Evolutionary conservation across 2,797 vertebrate species (phyloP).

Genomic region (Picus viridis): DNA sequence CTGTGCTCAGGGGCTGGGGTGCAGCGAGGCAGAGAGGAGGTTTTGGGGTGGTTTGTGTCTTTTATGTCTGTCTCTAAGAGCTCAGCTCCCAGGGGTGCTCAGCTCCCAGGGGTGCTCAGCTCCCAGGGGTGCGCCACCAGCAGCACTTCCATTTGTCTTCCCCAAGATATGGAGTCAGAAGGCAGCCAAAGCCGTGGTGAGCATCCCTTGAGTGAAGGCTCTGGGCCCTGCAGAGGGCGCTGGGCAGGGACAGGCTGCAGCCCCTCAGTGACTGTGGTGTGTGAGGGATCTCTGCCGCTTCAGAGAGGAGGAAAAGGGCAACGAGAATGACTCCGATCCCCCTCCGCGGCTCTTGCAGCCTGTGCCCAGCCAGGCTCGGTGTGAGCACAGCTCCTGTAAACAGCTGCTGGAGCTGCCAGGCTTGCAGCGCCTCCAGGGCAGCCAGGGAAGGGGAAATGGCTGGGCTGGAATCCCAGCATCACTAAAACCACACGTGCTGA

Average conservation of each 20-base stretch:
- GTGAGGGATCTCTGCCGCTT: not conserved
- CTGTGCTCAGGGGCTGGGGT: rapidly evolving
- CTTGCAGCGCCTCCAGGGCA: not conserved
- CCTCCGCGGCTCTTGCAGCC: not conserved
- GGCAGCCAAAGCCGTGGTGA: not conserved
- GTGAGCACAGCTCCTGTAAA: not conserved
- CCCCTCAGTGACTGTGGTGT: not conserved
- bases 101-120: no score
- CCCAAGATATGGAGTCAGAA: rapidly evolving
- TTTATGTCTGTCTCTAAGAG: rapidly evolving
- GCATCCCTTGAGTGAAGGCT: not conserved
- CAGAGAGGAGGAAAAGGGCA: not conserved
- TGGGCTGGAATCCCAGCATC: not conserved
- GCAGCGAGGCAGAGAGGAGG: rapidly evolving
- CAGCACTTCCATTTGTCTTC: rapidly evolving
- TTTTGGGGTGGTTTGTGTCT: not conserved
- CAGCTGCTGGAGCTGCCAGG: not conserved
- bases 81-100: not conserved
- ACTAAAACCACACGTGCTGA: not conserved
- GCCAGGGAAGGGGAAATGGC: not conserved
- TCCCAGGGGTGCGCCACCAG: no score
- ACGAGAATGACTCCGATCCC: not conserved
- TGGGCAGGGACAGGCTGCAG: not conserved
- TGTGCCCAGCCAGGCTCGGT: not conserved
- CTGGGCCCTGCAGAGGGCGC: not conserved